Conservation (phyloP, 2,888 invertebrate species). For the Poecilus cupreus region DNA sequence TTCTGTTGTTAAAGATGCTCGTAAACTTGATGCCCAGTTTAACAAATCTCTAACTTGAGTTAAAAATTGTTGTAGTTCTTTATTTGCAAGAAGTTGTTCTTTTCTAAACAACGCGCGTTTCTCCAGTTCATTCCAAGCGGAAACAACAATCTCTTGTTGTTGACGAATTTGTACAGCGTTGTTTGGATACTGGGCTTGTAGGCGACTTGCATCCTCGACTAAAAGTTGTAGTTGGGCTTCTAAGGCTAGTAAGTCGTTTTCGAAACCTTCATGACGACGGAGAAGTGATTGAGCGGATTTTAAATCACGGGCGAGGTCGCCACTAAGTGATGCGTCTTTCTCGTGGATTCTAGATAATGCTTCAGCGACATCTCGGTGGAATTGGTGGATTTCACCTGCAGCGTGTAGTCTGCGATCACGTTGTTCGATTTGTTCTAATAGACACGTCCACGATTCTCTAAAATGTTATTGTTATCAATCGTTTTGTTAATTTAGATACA, state of each 20-base stretch:
- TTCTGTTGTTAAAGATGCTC: slow-evolving; percentile 85
- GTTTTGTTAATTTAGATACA: background rate
- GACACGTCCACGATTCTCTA: slow-evolving; percentile 88
- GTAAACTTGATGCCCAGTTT: slow-evolving; percentile 89
- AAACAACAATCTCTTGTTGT: slow-evolving; percentile 89
- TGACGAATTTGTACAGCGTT: slow-evolving; percentile 93
- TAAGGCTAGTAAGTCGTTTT: slow-evolving; percentile 93
- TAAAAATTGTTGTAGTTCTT: slow-evolving; percentile 91
- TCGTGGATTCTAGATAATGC: slow-evolving; percentile 92
- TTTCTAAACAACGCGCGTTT: slow-evolving; percentile 87
- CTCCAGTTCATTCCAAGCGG: slow-evolving; percentile 91
- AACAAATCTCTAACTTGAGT: slow-evolving; percentile 89
- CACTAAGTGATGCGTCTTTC: slow-evolving; percentile 89
- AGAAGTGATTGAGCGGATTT: slow-evolving; percentile 89
- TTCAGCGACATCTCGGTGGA: slow-evolving; percentile 96
- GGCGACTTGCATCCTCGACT: slow-evolving; percentile 92
- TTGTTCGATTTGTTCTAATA: slow-evolving; percentile 89
- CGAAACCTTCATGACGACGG: slow-evolving; percentile 92
- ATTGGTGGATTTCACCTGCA: slow-evolving; percentile 97
- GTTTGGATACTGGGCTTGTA: slow-evolving; percentile 91
- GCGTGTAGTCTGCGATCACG: slow-evolving; percentile 92
- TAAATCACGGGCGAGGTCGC: slow-evolving; percentile 86
- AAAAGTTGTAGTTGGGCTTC: slow-evolving; percentile 94
- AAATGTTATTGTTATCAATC: background rate
- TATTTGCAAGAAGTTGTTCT: slow-evolving; percentile 88